These are phyloP conservation scores for Myotis davidii DNA, from an alignment of 2,113 vertebrate genomes.

Conservation along the genomic window DNA sequence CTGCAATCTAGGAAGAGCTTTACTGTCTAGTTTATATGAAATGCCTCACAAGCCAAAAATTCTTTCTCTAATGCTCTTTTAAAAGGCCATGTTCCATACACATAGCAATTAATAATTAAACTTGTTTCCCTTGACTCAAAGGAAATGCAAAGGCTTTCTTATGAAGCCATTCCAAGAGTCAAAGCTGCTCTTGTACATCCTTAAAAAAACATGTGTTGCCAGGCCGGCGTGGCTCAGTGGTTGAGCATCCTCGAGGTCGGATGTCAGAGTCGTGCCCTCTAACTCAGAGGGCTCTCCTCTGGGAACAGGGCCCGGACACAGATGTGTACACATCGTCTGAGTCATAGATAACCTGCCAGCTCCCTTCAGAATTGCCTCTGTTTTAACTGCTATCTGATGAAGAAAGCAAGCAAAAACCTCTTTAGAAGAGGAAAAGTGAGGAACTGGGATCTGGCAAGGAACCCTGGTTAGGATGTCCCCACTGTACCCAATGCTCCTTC, in stretches of 20 bases:
- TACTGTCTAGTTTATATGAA: background rate
- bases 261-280: background rate
- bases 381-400: background rate
- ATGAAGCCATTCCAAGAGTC: conserved; percentile 12
- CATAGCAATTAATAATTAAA: conserved; percentile 43
- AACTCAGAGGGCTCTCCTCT: background rate
- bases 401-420: background rate
- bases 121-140: background rate
- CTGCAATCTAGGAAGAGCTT: background rate
- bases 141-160: conserved; percentile 22
- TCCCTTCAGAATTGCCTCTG: background rate
- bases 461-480: background rate
- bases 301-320: background rate
- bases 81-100: conserved; percentile 3
- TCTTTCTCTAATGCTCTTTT: conserved; percentile 21
- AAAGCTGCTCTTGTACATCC: background rate
- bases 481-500: background rate
- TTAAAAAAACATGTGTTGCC: background rate
- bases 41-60: background rate
- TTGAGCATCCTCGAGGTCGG: background rate
- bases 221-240: no score
- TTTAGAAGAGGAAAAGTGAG: background rate
- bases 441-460: background rate
- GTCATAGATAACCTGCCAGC: background rate
- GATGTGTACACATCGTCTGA: background rate